Conservation (phyloP, 2,888 invertebrate species). For the Pyrochroa serraticornis region DNA sequence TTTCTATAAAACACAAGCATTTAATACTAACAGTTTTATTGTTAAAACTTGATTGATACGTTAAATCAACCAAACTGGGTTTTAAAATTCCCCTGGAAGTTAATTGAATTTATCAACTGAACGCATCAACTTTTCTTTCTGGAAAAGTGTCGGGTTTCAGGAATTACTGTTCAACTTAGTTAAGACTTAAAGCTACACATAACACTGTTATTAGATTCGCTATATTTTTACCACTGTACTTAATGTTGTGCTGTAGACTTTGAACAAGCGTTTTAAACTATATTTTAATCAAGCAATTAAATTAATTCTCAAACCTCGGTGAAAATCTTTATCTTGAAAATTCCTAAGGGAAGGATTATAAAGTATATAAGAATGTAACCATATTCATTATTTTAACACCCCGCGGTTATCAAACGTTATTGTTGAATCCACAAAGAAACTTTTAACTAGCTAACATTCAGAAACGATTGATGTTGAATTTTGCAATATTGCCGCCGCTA, state of each 20-base stretch:
- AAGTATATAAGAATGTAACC: constrained; percentile 10
- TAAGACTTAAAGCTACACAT: not conserved
- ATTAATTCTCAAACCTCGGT: constrained; percentile 11
- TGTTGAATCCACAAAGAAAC: constrained; percentile 2
- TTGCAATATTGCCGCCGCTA: constrained; percentile 7
- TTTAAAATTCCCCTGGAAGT: no score
- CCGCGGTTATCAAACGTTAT: not conserved
- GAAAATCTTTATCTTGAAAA: constrained; percentile 12
- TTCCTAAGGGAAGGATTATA: constrained; percentile 3
- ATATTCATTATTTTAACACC: constrained; percentile 1
- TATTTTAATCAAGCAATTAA: constrained; percentile 18
- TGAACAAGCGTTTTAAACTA: constrained; percentile 21
- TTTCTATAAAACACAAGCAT: no score
- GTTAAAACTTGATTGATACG: no score
- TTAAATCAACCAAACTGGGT: no score
- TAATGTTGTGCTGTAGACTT: constrained; percentile 15
- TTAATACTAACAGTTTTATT: no score
- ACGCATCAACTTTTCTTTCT: no score
- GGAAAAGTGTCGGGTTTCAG: no score
- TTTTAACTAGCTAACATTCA: not conserved
- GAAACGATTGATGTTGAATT: no score
- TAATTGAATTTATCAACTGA: no score
- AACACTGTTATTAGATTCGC: constrained; percentile 7
- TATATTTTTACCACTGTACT: constrained; percentile 15
- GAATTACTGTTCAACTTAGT: no score